Percentiles rank a stretch among this genome's conserved stretches.
phyloP scores from a whole-genome alignment of 2,797 vertebrate species.

The Ceryle rudis region DNA sequence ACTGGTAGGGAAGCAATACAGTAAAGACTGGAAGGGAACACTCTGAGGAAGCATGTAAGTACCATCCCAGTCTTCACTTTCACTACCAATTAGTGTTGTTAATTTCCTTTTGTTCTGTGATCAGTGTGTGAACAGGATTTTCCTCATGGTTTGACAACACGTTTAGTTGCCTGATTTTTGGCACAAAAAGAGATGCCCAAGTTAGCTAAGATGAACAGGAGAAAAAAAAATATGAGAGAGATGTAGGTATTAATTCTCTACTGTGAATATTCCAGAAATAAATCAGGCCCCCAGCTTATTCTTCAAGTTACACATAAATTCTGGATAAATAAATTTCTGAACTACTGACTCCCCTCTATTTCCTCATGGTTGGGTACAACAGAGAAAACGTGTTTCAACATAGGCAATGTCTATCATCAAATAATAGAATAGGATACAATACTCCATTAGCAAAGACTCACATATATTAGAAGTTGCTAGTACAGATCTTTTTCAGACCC shows the following conservation, averaged over 20 bases:
- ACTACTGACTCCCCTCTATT: neutral
- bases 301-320: neutral
- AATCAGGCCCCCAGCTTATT: neutral
- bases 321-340: slow-evolving; percentile 19
- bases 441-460: neutral
- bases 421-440: neutral
- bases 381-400: neutral
- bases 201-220: neutral
- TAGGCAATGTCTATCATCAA: neutral
- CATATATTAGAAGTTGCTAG: neutral
- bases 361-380: neutral
- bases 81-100: neutral
- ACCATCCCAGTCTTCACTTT: neutral
- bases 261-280: neutral
- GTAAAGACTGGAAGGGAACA: neutral
- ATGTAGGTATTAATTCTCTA: neutral
- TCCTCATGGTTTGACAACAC: neutral
- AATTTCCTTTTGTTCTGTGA: neutral
- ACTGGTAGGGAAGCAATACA: neutral
- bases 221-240: neutral
- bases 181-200: neutral
- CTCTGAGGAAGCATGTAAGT: neutral
- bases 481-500: neutral
- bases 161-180: neutral
- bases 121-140: neutral